These are phyloP conservation scores for Burhinus oedicnemus DNA, from an alignment of 2,113 vertebrate species.

Conservation along the genomic window DNA sequence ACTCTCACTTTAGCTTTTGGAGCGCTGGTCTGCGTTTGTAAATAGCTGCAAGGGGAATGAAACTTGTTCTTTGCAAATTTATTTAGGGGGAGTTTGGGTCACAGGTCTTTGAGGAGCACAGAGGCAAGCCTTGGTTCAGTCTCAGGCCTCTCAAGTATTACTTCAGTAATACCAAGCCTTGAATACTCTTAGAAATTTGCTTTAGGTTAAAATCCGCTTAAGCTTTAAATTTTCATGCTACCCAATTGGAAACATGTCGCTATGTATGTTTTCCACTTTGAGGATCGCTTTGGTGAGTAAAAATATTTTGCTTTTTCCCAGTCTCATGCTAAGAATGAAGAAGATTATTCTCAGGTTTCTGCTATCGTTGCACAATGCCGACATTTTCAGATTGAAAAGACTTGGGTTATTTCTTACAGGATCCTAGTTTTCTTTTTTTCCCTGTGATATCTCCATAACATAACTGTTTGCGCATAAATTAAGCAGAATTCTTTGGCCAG, in stretches of 20 bases:
- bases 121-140: neutral
- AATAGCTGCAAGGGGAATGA: neutral
- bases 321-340: neutral
- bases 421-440: neutral
- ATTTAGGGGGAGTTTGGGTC: neutral
- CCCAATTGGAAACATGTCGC: neutral
- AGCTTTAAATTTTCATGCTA: neutral
- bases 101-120: neutral
- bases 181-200: neutral
- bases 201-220: neutral
- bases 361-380: accelerated
- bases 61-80: neutral
- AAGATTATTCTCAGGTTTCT: neutral
- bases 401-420: neutral
- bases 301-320: neutral
- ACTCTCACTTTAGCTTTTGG: neutral
- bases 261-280: neutral
- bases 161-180: neutral
- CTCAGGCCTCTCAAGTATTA: neutral
- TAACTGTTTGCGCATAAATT: neutral
- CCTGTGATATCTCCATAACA: neutral
- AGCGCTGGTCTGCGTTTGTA: neutral
- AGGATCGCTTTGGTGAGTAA: neutral
- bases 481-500: neutral
- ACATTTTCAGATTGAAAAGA: neutral